A percentile compares a stretch with the other conserved stretches of the same genome.
Conservation (phyloP, 2,888 invertebrate genomes). For the Chymomyza procnemis region DNA sequence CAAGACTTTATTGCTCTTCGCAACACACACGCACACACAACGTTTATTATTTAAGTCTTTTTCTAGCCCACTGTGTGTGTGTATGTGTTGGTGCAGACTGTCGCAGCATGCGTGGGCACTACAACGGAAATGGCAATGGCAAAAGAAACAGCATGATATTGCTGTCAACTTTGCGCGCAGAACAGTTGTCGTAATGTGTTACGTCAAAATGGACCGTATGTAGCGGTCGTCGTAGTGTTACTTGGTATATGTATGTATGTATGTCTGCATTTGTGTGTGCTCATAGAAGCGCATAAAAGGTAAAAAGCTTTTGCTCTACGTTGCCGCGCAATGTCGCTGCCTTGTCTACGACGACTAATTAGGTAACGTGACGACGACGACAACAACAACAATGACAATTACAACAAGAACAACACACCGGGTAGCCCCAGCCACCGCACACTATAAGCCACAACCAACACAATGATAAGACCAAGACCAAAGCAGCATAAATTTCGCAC, state of each 20-base stretch:
- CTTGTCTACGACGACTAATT: conserved; percentile 76
- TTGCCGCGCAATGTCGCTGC: conserved; percentile 52
- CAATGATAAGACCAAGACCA: conserved; percentile 61
- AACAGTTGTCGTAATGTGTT: conserved; percentile 51
- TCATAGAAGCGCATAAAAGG: conserved; percentile 5
- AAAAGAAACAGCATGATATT: neutral
- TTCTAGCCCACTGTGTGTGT: neutral
- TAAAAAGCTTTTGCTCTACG: conserved; percentile 4
- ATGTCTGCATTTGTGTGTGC: conserved; percentile 25
- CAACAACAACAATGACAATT: conserved; percentile 56
- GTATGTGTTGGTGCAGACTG: neutral
- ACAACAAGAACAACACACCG: conserved; percentile 30
- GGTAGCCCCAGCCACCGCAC: conserved; percentile 10
- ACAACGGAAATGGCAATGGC: neutral
- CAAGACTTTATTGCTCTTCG: neutral
- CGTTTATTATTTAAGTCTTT: neutral
- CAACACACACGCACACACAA: neutral
- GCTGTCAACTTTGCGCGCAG: conserved; percentile 22
- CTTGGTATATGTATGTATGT: conserved; percentile 10
- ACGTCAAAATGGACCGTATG: conserved; percentile 60
- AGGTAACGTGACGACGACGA: conserved; percentile 68
- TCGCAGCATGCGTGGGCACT: neutral
- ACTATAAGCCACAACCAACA: conserved; percentile 5
- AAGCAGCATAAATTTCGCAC: conserved; percentile 69
- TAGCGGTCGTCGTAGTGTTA: neutral